Base-by-base conservation (phyloP, 2,888 invertebrate species). In the Thecophora atra region DNA sequence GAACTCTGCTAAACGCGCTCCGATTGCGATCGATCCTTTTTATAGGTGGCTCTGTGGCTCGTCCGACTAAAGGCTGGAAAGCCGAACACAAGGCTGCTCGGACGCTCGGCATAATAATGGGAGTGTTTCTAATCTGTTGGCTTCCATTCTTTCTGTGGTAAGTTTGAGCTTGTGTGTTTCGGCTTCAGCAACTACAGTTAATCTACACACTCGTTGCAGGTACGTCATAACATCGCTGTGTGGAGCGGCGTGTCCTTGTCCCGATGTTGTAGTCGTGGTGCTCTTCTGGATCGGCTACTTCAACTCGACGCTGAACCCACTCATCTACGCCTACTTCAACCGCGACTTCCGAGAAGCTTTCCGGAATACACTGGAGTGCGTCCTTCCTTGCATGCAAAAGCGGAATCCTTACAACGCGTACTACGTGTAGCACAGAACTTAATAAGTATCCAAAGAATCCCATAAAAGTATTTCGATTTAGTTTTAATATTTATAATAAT, bases 231-330 rank as follows among this genome's bases (percentile, higher is more conserved):
- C 94, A 72, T 93, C 94, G 73, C 87, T 95, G 0, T 95, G 97
- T 84, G 95, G 94, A 2, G 91, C 92, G 68, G 89, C 98, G 15
- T 97, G 97, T 85, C 89, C 90, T 62, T 93, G 93, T 79, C 98
- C 98, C 0, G 92, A 94, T 77, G 90, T 94, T 73, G 91, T 98
- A 68, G 96, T 97, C 70, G 93, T 94, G 75, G 90, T 96, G 71
- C 91, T 98, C 80, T 99, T 99, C 88, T 99, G 98, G 98, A 94
- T 98, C 80, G 98, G 99, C 74, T 99, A 99, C 88, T 95, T 96
- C 88, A 98, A 98, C 88, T 96, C 96, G 17, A 95, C 96, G 68
- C 89, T 98, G 72, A 98, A 98, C 87, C 98, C 98, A 0, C 89
- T 98, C 77, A 96, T 98, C 81, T 97, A 97, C 87, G 97, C 97